These are phyloP conservation scores for Rhagonycha fulva DNA, from an alignment of 2,888 invertebrate species.

Conservation along the genomic window DNA sequence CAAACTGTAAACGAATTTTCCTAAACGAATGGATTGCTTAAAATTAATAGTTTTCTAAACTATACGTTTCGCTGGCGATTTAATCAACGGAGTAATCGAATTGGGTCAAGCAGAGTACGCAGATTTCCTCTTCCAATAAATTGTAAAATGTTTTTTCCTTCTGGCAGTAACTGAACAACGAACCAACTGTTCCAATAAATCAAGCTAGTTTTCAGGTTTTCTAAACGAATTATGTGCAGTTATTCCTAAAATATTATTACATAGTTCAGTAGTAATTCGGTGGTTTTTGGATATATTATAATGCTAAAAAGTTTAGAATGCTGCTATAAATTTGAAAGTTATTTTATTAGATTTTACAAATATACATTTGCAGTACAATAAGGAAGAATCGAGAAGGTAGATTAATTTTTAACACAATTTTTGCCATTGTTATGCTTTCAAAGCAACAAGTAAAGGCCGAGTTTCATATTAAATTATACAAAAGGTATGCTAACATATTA, in stretches of 20 bases:
- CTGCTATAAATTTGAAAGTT: slow-evolving; percentile 7
- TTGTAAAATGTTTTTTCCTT: slow-evolving; percentile 12
- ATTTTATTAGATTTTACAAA: neutral
- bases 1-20: slow-evolving; percentile 6
- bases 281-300: slow-evolving; percentile 7
- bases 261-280: slow-evolving; percentile 21
- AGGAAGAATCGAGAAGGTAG: neutral
- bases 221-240: slow-evolving; percentile 24
- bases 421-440: neutral
- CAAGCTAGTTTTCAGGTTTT: slow-evolving; percentile 20
- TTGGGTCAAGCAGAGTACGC: slow-evolving; percentile 23
- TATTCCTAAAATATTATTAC: slow-evolving; percentile 26
- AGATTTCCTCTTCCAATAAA: slow-evolving; percentile 23
- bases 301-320: slow-evolving; percentile 19
- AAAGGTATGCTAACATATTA: neutral
- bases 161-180: slow-evolving; percentile 9
- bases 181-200: slow-evolving; percentile 23
- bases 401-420: neutral
- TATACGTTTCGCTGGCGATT: slow-evolving; percentile 18
- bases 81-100: slow-evolving; percentile 22
- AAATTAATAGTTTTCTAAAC: slow-evolving; percentile 4
- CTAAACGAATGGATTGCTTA: neutral
- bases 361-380: neutral
- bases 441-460: neutral
- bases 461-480: neutral